Evolutionary conservation across 2,888 invertebrate genomes (phyloP).

Genomic region (Alsophila aescularia): DNA sequence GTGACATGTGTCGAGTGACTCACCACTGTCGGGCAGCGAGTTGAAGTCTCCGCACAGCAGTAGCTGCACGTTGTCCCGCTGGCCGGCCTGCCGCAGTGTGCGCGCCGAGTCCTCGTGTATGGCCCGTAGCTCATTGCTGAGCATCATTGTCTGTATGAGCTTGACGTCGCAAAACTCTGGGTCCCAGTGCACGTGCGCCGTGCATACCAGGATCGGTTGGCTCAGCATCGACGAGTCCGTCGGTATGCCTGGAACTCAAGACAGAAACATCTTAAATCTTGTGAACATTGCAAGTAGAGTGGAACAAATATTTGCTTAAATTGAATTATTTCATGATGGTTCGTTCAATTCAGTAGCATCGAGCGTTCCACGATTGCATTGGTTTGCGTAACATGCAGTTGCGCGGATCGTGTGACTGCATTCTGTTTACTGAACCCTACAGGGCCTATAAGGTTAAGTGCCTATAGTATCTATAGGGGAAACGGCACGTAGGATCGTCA

Average conservation of each 20-base stretch:
- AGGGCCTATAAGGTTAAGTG: no score
- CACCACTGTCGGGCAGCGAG: slow-evolving; percentile 98
- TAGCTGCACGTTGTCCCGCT: slow-evolving; percentile 93
- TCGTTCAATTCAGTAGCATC: no score
- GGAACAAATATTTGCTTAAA: background rate
- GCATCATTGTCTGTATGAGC: slow-evolving; percentile 99
- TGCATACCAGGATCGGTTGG: slow-evolving; percentile 97
- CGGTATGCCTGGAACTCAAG: slow-evolving; percentile 83
- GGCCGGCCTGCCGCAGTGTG: slow-evolving; percentile 89
- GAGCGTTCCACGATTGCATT: no score
- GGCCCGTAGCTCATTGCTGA: slow-evolving; percentile 95
- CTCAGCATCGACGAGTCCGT: slow-evolving; percentile 90
- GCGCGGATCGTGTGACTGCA: no score
- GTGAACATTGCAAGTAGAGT: background rate
- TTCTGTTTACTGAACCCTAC: no score
- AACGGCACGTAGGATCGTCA: no score
- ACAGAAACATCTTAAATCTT: background rate
- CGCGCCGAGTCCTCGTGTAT: slow-evolving; percentile 94
- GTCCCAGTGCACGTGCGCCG: slow-evolving; percentile 99
- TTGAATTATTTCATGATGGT: no score
- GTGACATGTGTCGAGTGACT: no score
- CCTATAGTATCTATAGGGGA: no score
- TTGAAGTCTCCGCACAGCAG: slow-evolving; percentile 99
- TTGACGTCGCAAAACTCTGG: slow-evolving; percentile 99
- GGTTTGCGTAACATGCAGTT: no score